phyloP scores from a whole-genome alignment of 2,888 invertebrate species.

The Polymixis lichenea region DNA sequence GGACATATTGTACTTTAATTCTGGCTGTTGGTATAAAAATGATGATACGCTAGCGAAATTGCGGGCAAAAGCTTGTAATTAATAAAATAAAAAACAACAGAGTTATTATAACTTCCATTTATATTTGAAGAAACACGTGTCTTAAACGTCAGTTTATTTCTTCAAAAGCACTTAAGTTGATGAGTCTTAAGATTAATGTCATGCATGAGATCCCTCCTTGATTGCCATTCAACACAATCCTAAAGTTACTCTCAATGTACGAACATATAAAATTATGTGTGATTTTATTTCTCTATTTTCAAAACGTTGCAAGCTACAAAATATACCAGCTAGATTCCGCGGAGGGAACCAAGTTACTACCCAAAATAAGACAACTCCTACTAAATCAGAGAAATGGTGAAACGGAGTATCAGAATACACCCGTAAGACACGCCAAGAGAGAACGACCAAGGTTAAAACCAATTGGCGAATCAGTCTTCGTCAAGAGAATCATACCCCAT shows the following conservation, averaged over 20 bases:
- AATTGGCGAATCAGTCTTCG: constrained; percentile 40
- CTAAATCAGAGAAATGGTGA: background rate
- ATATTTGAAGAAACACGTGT: constrained; percentile 9
- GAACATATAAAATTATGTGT: constrained; percentile 45
- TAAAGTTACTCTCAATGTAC: constrained; percentile 34
- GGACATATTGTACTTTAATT: background rate
- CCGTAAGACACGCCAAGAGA: background rate
- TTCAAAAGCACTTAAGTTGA: constrained; percentile 19
- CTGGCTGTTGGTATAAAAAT: background rate
- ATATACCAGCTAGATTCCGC: constrained; percentile 32
- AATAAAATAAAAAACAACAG: background rate
- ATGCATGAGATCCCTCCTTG: constrained; percentile 39
- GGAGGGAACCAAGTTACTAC: background rate
- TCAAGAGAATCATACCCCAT: constrained; percentile 68
- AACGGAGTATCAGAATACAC: background rate
- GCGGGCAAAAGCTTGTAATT: background rate
- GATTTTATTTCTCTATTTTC: constrained; percentile 33
- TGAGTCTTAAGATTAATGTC: constrained; percentile 28
- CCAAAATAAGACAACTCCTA: constrained; percentile 18
- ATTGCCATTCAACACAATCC: constrained; percentile 37
- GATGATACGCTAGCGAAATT: background rate
- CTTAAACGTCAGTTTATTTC: constrained; percentile 19
- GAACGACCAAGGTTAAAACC: background rate
- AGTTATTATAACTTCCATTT: background rate
- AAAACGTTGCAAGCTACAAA: constrained; percentile 23